These are phyloP conservation scores for Leiothrix lutea DNA, from an alignment of 2,113 vertebrate genomes.

Conservation along the genomic window DNA sequence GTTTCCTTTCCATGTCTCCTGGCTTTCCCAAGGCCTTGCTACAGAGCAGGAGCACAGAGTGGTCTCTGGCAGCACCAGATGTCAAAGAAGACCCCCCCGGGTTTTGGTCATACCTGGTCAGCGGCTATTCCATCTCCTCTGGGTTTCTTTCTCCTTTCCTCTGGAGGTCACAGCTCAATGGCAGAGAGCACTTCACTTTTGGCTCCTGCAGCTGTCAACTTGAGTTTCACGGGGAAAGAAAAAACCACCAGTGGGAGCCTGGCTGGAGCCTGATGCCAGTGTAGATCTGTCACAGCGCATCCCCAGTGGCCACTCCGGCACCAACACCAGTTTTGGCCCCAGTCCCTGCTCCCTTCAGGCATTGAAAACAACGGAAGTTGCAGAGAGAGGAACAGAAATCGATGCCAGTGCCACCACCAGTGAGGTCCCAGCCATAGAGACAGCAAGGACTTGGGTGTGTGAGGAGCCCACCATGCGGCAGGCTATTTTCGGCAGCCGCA, in stretches of 20 bases:
- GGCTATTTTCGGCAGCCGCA: neutral
- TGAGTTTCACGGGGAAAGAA: neutral
- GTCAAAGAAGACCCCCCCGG: neutral
- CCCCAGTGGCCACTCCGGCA: neutral
- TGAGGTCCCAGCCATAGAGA: neutral
- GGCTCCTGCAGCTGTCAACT: neutral
- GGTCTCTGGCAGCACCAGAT: fast-evolving
- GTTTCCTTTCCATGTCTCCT: neutral
- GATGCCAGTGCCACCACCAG: fast-evolving
- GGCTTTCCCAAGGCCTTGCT: neutral
- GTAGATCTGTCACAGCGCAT: neutral
- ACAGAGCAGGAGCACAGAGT: fast-evolving
- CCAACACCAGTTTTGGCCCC: neutral
- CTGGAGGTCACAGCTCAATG: neutral
- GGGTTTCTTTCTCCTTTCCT: neutral
- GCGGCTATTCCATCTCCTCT: neutral
- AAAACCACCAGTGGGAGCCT: neutral
- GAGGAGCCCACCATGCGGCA: neutral
- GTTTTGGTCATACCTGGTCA: neutral
- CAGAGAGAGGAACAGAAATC: neutral
- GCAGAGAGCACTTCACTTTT: neutral
- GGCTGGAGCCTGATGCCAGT: neutral
- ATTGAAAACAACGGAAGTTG: fast-evolving
- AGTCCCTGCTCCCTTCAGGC: neutral
- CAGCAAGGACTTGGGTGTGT: fast-evolving